Conservation (phyloP, 37 sponge, comb jelly and placozoan species). For the Cladorhizidae sp. region DNA sequence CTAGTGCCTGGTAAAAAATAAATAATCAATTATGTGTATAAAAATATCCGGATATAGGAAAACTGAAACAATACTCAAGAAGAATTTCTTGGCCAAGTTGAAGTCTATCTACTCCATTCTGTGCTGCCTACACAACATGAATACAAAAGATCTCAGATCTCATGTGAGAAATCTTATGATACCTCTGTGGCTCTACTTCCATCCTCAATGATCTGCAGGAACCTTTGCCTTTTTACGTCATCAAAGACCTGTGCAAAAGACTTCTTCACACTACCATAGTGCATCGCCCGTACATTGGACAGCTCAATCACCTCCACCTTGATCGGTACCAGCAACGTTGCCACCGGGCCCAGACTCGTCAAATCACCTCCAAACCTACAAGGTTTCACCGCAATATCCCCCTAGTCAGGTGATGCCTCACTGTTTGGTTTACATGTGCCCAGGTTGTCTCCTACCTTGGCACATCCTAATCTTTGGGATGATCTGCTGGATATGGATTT, state of each 20-base stretch:
- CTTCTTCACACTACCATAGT: background rate
- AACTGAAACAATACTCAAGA: background rate
- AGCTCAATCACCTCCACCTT: background rate
- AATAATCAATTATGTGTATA: too few relatives aligned
- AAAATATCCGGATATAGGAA: background rate
- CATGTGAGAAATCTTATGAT: conserved; percentile 27
- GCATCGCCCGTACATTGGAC: background rate
- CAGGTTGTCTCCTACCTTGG: background rate
- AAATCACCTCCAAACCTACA: too few relatives aligned
- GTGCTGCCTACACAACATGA: conserved; percentile 61
- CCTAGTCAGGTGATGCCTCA: background rate
- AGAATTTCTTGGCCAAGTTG: conserved; percentile 37
- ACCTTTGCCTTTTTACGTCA: conserved; percentile 3
- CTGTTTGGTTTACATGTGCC: background rate
- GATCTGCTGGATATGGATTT: conserved; percentile 2
- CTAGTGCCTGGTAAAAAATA: too few relatives aligned
- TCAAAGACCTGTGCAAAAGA: conserved; percentile 15
- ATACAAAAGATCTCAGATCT: conserved; percentile 47
- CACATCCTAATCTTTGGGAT: conserved; percentile 17
- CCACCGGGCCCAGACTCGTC: background rate
- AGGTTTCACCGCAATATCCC: background rate
- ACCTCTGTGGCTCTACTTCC: background rate
- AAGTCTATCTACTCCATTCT: conserved; percentile 48
- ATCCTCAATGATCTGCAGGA: conserved; percentile 8
- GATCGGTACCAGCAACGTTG: conserved; percentile 12